Evolutionary conservation across 2,113 vertebrate genomes (phyloP).

Genomic region (Lamprotornis superbus): DNA sequence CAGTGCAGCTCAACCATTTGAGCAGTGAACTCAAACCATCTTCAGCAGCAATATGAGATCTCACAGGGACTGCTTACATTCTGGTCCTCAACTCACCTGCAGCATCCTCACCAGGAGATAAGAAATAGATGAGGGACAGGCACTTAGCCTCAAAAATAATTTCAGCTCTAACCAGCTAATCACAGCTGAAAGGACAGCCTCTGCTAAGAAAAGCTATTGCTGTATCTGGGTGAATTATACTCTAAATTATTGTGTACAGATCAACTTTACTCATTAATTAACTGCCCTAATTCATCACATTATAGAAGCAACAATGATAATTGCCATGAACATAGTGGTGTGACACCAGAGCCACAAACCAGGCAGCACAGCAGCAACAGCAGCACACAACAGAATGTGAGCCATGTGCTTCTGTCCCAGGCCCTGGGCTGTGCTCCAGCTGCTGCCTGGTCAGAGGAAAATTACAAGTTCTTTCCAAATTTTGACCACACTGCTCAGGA

Average conservation of each 20-base stretch:
- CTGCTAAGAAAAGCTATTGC: background rate
- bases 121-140: background rate
- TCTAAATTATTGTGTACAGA: background rate
- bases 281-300: background rate
- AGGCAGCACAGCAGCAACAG: background rate
- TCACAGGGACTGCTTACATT: background rate
- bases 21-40: background rate
- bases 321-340: background rate
- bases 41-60: background rate
- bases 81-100: background rate
- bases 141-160: background rate
- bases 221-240: background rate
- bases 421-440: background rate
- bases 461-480: background rate
- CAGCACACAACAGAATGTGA: background rate
- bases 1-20: background rate
- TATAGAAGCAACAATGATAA: background rate
- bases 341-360: rapidly evolving
- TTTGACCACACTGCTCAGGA: background rate
- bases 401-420: background rate
- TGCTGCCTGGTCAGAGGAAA: background rate
- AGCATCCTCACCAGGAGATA: background rate
- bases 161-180: background rate
- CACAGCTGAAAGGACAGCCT: background rate
- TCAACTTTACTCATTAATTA: background rate